Evolutionary conservation across 2,113 vertebrate species (phyloP).

Genomic region (Carassius carassius): DNA sequence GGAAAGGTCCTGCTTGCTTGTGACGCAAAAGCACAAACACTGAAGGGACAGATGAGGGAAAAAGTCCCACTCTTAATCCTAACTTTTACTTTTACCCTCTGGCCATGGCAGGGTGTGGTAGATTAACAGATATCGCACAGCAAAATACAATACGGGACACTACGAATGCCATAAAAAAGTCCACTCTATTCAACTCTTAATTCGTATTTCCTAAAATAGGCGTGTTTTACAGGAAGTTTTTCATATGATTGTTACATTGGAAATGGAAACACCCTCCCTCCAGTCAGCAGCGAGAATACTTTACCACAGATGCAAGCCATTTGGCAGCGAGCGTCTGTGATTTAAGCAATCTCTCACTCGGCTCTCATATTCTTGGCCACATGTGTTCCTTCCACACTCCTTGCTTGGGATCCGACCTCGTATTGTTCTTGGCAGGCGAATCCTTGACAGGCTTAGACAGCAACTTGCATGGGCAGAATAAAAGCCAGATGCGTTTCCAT

Average conservation of each 20-base stretch:
- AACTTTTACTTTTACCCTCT: conserved; percentile 53
- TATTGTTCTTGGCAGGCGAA: conserved; percentile 53
- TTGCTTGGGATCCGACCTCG: conserved; percentile 32
- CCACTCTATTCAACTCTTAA: background rate
- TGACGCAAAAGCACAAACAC: too few species aligned
- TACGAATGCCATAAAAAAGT: background rate
- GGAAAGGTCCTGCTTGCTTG: conserved; percentile 35
- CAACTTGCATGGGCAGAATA: conserved; percentile 51
- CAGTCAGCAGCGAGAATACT: conserved; percentile 48
- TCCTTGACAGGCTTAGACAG: conserved; percentile 48
- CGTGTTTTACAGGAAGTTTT: conserved; percentile 39
- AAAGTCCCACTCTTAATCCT: conserved; percentile 28
- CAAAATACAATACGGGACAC: background rate
- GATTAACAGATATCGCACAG: background rate
- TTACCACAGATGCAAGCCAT: conserved; percentile 49
- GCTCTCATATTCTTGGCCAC: conserved; percentile 41
- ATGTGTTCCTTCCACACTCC: conserved; percentile 27
- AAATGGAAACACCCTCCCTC: conserved; percentile 31
- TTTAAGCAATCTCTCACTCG: conserved; percentile 43
- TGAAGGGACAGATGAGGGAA: conserved; percentile 4
- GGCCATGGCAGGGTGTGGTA: background rate
- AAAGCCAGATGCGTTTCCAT: conserved; percentile 61
- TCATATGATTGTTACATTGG: conserved; percentile 29
- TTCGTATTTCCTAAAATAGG: conserved; percentile 37
- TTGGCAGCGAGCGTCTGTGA: conserved; percentile 37